Percentiles rank a stretch among this genome's conserved stretches.
Evolutionary conservation across 2,888 invertebrate genomes (phyloP).

Genomic region (Axea sp.): DNA sequence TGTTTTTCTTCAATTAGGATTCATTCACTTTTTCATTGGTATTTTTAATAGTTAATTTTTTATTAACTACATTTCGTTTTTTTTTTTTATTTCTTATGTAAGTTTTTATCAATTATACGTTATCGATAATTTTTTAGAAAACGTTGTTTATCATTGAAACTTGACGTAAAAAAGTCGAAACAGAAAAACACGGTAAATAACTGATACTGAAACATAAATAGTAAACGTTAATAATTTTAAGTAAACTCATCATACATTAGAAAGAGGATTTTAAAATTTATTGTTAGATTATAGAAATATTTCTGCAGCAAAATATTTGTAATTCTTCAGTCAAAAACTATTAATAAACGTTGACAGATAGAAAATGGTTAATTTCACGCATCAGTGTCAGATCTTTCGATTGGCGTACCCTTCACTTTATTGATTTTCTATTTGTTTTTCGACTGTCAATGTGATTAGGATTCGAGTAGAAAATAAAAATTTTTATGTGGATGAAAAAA

Average conservation of each 20-base stretch:
- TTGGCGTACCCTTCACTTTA: constrained; percentile 30
- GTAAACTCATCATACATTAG: no score
- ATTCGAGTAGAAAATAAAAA: no score
- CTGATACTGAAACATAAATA: constrained; percentile 35
- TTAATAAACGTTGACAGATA: constrained; percentile 35
- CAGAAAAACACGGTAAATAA: constrained; percentile 29
- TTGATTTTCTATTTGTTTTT: constrained; percentile 33
- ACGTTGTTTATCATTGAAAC: no score
- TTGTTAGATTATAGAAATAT: constrained; percentile 3
- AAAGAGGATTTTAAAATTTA: constrained; percentile 17
- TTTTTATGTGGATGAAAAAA: no score
- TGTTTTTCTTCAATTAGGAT: no score
- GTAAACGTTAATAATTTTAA: constrained; percentile 33
- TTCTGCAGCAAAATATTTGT: not conserved
- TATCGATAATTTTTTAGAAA: no score
- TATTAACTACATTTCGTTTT: no score
- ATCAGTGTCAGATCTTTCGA: constrained; percentile 22
- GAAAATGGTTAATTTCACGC: constrained; percentile 47
- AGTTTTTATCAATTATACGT: no score
- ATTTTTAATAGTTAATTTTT: no score
- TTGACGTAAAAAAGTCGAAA: constrained; percentile 15
- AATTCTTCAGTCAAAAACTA: constrained; percentile 1
- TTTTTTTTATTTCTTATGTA: no score
- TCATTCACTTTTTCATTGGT: no score
- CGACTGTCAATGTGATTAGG: no score